Percentiles rank a stretch among this genome's conserved stretches.
Evolutionary conservation across 2,888 invertebrate species (phyloP).

Genomic region (Tetramorium bicarinatum): DNA sequence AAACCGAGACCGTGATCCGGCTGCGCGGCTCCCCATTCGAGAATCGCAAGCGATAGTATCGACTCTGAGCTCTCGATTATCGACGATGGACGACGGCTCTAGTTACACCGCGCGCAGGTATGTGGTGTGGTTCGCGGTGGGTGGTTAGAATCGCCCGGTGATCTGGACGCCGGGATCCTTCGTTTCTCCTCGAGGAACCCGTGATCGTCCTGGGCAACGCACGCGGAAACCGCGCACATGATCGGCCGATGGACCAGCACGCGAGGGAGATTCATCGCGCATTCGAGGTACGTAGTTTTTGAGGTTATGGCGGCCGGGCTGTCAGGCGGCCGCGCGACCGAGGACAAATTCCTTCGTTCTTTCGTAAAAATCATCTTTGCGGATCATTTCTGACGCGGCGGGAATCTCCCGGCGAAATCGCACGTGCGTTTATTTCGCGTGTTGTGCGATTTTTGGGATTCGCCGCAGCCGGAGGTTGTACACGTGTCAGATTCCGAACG

Average conservation of each 20-base stretch:
- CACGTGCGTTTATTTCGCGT: background rate
- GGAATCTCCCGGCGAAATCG: background rate
- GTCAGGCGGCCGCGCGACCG: background rate
- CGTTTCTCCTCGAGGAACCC: background rate
- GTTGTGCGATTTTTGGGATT: background rate
- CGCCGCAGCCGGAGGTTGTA: background rate
- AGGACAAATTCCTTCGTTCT: background rate
- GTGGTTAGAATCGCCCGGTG: background rate
- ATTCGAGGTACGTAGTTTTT: conserved; percentile 59
- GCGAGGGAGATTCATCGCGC: conserved; percentile 4
- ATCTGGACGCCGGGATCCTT: background rate
- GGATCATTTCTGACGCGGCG: background rate
- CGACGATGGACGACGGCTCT: background rate
- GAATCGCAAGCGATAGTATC: conserved; percentile 38
- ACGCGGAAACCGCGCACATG: conserved; percentile 18
- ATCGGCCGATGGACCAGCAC: conserved; percentile 36
- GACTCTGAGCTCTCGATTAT: background rate
- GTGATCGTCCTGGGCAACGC: background rate
- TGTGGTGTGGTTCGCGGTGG: background rate
- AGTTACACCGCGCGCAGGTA: background rate
- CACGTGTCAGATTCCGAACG: background rate
- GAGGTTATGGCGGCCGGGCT: conserved; percentile 62
- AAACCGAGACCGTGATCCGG: too few relatives aligned
- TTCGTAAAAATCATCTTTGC: background rate
- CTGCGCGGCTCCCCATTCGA: background rate